Percentiles rank a stretch among this genome's conserved stretches.
These are phyloP conservation scores for Gymnocypris eckloni DNA, from an alignment of 2,797 vertebrate genomes.

Conservation along the genomic window DNA sequence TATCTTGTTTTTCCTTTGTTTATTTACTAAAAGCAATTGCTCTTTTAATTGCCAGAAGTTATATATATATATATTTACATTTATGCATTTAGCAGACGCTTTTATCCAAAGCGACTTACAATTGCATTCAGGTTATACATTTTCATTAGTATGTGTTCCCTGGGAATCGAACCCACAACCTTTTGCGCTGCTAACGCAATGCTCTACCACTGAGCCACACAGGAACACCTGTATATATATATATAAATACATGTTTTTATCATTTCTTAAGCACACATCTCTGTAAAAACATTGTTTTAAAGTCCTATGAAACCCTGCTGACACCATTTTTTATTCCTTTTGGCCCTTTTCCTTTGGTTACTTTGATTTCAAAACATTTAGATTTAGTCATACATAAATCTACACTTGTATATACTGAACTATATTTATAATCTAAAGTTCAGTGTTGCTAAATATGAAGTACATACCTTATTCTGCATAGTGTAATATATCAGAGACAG, in stretches of 20 bases:
- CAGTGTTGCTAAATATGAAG: neutral
- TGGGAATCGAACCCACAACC: no score
- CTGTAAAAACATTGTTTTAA: constrained; percentile 2
- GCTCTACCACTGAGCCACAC: no score
- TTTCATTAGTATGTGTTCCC: no score
- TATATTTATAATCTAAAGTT: neutral
- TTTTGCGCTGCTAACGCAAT: no score
- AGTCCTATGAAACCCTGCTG: neutral
- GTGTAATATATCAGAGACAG: neutral
- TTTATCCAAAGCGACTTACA: no score
- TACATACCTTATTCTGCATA: neutral
- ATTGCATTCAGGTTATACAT: no score
- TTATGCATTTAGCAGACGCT: no score
- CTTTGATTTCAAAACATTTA: constrained; percentile 7
- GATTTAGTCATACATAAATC: neutral
- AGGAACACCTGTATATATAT: no score
- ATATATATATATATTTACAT: no score
- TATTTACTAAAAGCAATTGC: neutral
- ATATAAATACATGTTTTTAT: no score
- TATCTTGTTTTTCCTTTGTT: neutral
- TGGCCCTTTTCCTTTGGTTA: neutral
- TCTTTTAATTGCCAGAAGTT: no score
- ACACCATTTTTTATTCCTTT: neutral
- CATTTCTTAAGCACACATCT: neutral
- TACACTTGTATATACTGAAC: neutral